Evolutionary conservation across 2,113 vertebrate species (phyloP).

Genomic region (Chionis minor): DNA sequence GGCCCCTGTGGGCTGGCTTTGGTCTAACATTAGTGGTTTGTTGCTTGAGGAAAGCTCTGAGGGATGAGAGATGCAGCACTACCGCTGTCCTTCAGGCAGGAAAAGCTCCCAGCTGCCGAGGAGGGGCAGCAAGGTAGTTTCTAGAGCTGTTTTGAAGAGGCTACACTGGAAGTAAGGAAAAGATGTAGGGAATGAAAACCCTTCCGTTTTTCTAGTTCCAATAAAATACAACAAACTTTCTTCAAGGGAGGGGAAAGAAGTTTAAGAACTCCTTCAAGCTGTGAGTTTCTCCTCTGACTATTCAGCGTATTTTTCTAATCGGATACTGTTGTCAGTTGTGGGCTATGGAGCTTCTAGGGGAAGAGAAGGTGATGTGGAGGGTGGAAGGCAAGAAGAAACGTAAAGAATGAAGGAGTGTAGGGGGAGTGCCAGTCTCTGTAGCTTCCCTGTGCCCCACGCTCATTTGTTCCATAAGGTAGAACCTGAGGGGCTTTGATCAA

Average conservation of each 20-base stretch:
- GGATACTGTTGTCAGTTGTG: background rate
- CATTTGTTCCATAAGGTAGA: rapidly evolving
- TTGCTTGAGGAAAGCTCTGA: background rate
- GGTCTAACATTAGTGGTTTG: background rate
- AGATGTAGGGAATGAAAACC: background rate
- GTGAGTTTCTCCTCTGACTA: background rate
- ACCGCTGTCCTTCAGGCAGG: background rate
- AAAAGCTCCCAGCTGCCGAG: background rate
- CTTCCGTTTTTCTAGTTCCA: background rate
- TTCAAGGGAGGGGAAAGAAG: background rate
- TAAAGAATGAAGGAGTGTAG: background rate
- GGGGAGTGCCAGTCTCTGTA: background rate
- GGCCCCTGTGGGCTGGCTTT: background rate
- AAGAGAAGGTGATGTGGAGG: background rate
- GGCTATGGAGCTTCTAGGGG: background rate
- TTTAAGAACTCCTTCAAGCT: background rate
- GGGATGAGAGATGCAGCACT: background rate
- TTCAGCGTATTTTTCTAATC: background rate
- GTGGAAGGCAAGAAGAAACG: background rate
- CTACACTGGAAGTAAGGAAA: background rate
- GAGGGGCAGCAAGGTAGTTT: background rate
- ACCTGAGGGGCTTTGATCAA: background rate
- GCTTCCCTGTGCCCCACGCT: background rate
- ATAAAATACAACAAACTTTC: background rate
- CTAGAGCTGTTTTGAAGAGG: background rate